phyloP scores from a whole-genome alignment of 2,888 invertebrate species.

The Hypolimnas misippus region DNA sequence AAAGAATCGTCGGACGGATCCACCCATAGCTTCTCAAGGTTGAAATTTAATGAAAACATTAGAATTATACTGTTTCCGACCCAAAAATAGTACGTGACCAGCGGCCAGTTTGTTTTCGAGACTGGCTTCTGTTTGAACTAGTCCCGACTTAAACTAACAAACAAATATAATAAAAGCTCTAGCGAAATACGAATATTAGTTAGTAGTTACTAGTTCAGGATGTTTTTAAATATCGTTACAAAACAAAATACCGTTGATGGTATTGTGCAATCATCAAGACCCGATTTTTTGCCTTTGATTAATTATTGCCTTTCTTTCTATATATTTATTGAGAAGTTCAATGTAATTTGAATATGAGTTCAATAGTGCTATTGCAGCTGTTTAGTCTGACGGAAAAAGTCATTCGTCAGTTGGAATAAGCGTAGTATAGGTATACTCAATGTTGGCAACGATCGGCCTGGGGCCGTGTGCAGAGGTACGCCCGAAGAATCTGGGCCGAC shows the following conservation, averaged over 20 bases:
- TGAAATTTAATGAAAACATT: constrained; percentile 59
- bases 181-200: background rate
- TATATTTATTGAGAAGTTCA: constrained; percentile 23
- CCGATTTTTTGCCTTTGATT: background rate
- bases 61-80: constrained; percentile 67
- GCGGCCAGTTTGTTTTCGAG: constrained; percentile 50
- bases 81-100: constrained; percentile 62
- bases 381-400: constrained; percentile 63
- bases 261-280: background rate
- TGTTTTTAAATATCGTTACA: background rate
- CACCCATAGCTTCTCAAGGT: constrained; percentile 69
- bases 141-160: constrained; percentile 8
- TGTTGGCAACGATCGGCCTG: constrained; percentile 70
- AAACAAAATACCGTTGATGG: background rate
- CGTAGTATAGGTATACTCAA: constrained; percentile 62
- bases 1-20: constrained; percentile 68
- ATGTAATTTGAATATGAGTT: constrained; percentile 27
- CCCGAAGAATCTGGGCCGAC: constrained; percentile 77
- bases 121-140: constrained; percentile 36
- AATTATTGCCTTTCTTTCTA: background rate
- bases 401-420: constrained; percentile 67
- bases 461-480: constrained; percentile 81
- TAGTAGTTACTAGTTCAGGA: background rate
- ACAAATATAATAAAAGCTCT: background rate
- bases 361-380: constrained; percentile 52